Base-by-base conservation (phyloP, 2,797 vertebrate genomes). In the Bradypodion ventrale region DNA sequence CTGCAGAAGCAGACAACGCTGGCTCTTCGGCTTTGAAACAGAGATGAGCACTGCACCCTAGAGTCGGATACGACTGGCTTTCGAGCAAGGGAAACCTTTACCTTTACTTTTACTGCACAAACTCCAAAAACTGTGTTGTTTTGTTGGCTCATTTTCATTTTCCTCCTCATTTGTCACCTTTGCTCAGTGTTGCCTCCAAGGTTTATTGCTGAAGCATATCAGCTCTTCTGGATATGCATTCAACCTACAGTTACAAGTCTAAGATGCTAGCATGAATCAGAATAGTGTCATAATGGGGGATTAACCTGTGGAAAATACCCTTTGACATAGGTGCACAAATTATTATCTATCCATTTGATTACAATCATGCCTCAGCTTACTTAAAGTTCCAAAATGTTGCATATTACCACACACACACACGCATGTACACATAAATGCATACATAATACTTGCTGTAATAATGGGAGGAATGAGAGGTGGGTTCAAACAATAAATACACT, bases 401-500 rank as follows among this genome's bases (percentile, higher is more conserved):
- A 80, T 86, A 94, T 83, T 85, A 1, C 23, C 21, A 87, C 83
- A 44, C 19, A n/a, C 15, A 27, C 32, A 52, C 32, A 91, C 69
- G 89, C 42, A 27, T 42, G 5, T 82, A 83, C 10, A 89, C 84
- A 44, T 7, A 23, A 90, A 56, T 56, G 52, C 13, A 16, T 56
- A 21, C 13, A 56, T 16, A 15, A 56, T 5, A 21, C 52, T 56
- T 15, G 3, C 5, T 0, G 68, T 63, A 93, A 91, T 90, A 84
- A 83, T 1, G 83, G 68, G 59, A 3, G 84, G 44, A 91, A 83
- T 72, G 25, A n/a, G n/a, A n/a, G n/a, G n/a, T n/a, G n/a, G 44
- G 52, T 85, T 93, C 87, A 92, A 90, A 91, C 56, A 89, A 68
- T 87, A 93, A 93, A 92, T 86, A 80, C 42, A 90, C 59, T 87